Percentiles rank a stretch among this genome's conserved stretches.
phyloP scores from a whole-genome alignment of 2,113 vertebrate genomes.

The Charadrius vociferus region DNA sequence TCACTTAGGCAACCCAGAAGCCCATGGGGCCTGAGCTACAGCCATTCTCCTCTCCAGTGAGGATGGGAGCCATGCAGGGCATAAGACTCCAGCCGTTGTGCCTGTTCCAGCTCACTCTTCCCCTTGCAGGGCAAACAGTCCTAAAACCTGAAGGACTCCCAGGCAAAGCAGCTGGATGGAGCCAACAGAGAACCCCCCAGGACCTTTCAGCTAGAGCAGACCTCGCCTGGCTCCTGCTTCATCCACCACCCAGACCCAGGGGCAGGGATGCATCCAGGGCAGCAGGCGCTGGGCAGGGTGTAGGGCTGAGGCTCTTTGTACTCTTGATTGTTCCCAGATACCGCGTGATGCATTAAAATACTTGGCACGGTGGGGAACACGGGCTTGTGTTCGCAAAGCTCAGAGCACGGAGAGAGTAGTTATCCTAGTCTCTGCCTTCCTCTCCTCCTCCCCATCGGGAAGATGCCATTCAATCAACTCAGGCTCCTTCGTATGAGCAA shows the following conservation, averaged over 20 bases:
- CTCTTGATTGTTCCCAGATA: constrained; percentile 6
- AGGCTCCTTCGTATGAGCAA: neutral
- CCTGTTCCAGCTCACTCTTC: neutral
- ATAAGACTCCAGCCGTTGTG: neutral
- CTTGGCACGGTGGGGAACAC: neutral
- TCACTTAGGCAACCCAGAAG: neutral
- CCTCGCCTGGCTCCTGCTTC: neutral
- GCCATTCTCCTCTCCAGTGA: rapidly evolving
- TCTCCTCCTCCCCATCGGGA: rapidly evolving
- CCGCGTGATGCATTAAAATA: rapidly evolving
- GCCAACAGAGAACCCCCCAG: neutral
- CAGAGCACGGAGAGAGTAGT: rapidly evolving
- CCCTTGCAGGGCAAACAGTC: neutral
- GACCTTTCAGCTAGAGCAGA: neutral
- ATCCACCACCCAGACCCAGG: neutral
- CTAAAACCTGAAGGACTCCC: neutral
- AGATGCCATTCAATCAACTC: neutral
- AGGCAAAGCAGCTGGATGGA: neutral
- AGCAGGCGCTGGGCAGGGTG: neutral
- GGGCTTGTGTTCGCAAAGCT: rapidly evolving
- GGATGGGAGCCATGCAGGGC: neutral
- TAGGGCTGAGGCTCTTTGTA: neutral
- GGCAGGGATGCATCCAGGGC: neutral
- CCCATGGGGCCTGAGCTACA: neutral
- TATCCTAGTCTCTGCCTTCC: neutral